phyloP scores from a whole-genome alignment of 2,888 invertebrate genomes.

The Cyclophora albipunctata region DNA sequence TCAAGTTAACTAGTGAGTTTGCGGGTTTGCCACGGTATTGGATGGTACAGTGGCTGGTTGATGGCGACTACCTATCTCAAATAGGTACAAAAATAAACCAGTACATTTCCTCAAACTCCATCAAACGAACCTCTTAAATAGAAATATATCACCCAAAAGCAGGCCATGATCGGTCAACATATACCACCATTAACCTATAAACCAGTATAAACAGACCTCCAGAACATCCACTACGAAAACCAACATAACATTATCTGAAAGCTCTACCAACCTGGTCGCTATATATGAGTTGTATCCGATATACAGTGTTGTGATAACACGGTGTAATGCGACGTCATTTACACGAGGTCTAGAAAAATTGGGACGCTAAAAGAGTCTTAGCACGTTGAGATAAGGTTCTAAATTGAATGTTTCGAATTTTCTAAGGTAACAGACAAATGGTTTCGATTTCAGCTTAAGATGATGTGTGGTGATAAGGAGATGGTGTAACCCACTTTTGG shows the following conservation, averaged over 20 bases:
- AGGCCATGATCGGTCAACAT: constrained; percentile 32
- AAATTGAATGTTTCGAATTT: no score
- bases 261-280: constrained; percentile 14
- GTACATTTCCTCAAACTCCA: no score
- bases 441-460: no score
- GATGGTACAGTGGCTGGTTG: no score
- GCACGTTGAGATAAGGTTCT: constrained; percentile 1
- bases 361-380: neutral
- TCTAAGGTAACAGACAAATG: neutral
- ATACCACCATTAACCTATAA: constrained; percentile 1
- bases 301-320: constrained; percentile 24
- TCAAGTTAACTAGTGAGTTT: no score
- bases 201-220: constrained; percentile 3
- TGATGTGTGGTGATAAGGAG: no score
- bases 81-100: no score
- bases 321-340: constrained; percentile 28
- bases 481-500: no score
- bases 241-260: neutral
- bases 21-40: no score
- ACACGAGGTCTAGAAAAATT: constrained; percentile 14
- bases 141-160: constrained; percentile 12
- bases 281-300: constrained; percentile 11
- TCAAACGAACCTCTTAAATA: no score
- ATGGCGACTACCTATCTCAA: no score
- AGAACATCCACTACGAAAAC: neutral